Base-by-base conservation (phyloP, 2,888 invertebrate species). In the Elegia similella region DNA sequence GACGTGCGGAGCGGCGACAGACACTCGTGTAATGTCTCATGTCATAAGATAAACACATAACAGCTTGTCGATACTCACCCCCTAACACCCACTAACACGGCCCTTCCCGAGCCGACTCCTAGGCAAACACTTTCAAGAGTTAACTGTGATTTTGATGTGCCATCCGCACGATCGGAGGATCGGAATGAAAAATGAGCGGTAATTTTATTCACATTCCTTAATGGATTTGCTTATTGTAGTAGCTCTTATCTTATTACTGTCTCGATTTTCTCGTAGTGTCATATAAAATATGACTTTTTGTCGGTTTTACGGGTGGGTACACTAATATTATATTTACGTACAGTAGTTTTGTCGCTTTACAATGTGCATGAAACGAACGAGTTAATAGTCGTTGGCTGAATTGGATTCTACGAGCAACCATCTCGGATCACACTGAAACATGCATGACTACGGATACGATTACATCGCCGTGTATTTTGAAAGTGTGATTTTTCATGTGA, bases 161-260 rank as follows among this genome's bases (percentile, higher is more conserved):
- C 86, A 81, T 80, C 82, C 84, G 85, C 84, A 83, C 85, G 63
- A 70, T 78, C 82, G 84, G 85, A 83, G 81, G 86, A 80, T 73
- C 84, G 80, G 86, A 86, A 75, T 74, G 74, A 76, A 75, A 68
- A 78, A 75, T 71, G 69, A 82, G 82, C 89, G 89, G 90, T 89
- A 89, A 89, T 79, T 84, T 83, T 87, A 82, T 88, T 88, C 82
- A 84, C 85, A 86, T 87, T 83, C 86, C 83, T 86, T 84, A 84
- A 88, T 89, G 89, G 88, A 89, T 85, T 89, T 81, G 89, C 89
- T 89, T 88, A 84, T 73, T 87, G 88, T 88, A 88, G 89, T 89
- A 86, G 89, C 88, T 89, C 89, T 80, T 87, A 79, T 84, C 84
- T 87, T 82, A 84, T 88, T 83, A 86, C 88, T 87, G 88, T 89